A percentile compares a stretch with the other conserved stretches of the same genome.
These are phyloP conservation scores for Parasteatoda lunata DNA, from an alignment of 2,888 invertebrate genomes.

Conservation along the genomic window DNA sequence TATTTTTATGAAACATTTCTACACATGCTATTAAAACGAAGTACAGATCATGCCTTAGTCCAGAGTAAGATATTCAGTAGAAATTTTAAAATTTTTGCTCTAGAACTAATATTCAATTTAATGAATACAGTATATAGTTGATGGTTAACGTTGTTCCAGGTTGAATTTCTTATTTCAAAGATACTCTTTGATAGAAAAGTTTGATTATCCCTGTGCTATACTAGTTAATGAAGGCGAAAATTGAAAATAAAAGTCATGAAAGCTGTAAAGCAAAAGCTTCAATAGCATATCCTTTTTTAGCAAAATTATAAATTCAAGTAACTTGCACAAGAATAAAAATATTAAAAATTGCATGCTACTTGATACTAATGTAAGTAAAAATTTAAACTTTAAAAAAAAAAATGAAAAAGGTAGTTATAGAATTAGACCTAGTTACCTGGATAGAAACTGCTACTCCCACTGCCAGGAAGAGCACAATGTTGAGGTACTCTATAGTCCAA, in stretches of 20 bases:
- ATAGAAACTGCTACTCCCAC: conserved; percentile 60
- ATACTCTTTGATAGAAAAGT: too few relatives aligned
- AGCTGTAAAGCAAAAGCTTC: neutral
- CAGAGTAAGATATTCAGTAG: too few relatives aligned
- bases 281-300: neutral
- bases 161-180: too few relatives aligned
- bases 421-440: conserved; percentile 41
- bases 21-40: too few relatives aligned
- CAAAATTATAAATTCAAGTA: neutral
- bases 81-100: too few relatives aligned
- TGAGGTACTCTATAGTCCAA: conserved; percentile 66
- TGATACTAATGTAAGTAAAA: neutral
- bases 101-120: too few relatives aligned
- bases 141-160: too few relatives aligned
- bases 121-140: too few relatives aligned
- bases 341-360: neutral
- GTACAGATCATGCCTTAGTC: too few relatives aligned
- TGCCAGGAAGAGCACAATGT: conserved; percentile 58
- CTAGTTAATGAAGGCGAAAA: too few relatives aligned
- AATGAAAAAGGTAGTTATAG: neutral
- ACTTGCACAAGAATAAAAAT: neutral
- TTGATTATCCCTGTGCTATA: too few relatives aligned
- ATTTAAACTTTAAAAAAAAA: neutral
- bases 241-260: neutral
- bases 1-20: too few relatives aligned